Percentiles rank a stretch among this genome's conserved stretches.
These are phyloP conservation scores for Leptarthrus brevirostris DNA, from an alignment of 2,888 invertebrate genomes.

Conservation along the genomic window DNA sequence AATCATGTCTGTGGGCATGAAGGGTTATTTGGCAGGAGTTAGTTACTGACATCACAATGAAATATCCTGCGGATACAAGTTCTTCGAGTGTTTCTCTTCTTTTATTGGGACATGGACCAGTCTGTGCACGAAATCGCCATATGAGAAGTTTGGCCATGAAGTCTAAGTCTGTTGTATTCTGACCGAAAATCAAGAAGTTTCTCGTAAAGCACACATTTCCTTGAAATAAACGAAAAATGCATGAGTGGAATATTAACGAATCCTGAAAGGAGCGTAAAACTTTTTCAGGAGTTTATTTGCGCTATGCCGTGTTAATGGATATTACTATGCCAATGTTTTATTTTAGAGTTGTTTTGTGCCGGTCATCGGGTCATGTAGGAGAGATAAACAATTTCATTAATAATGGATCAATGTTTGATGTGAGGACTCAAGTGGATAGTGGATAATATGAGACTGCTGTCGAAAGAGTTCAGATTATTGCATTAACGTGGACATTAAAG, in stretches of 20 bases:
- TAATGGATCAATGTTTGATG: slow-evolving; percentile 27
- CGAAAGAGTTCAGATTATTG: too few species aligned
- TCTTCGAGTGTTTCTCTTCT: slow-evolving; percentile 2
- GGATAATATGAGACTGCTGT: too few species aligned
- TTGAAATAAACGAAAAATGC: slow-evolving; percentile 32
- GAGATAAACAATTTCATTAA: slow-evolving; percentile 35
- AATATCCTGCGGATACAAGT: slow-evolving; percentile 37
- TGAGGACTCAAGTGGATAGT: not conserved
- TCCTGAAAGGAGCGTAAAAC: slow-evolving; percentile 16
- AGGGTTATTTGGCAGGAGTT: slow-evolving; percentile 43
- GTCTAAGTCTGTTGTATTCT: not conserved
- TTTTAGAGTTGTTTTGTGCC: slow-evolving; percentile 8
- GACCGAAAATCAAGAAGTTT: slow-evolving; percentile 32
- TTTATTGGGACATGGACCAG: slow-evolving; percentile 4
- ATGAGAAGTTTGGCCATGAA: not conserved
- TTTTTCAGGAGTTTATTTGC: slow-evolving; percentile 23
- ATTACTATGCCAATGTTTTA: not conserved
- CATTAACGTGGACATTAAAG: too few species aligned
- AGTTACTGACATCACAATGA: slow-evolving; percentile 35
- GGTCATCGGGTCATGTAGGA: slow-evolving; percentile 28
- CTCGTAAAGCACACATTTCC: not conserved
- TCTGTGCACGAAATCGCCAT: too few species aligned
- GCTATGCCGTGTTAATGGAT: slow-evolving; percentile 25
- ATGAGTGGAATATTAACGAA: slow-evolving; percentile 35
- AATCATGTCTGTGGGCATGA: slow-evolving; percentile 51